Conservation (phyloP, 2,113 vertebrate species). For the Morphnarchus princeps region DNA sequence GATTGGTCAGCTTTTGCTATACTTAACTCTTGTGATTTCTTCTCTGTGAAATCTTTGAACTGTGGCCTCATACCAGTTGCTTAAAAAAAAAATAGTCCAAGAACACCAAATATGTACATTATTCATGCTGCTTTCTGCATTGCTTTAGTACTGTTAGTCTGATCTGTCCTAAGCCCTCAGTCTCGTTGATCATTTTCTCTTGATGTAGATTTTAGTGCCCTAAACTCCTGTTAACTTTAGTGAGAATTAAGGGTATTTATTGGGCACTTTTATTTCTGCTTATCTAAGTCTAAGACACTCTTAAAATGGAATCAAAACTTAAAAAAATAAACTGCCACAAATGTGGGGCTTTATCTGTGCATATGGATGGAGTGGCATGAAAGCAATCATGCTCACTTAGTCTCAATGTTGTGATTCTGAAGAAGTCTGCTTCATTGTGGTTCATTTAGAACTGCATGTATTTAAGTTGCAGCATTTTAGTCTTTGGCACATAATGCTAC, state of each 20-base stretch:
- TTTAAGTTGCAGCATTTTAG: neutral
- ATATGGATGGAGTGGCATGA: fast-evolving
- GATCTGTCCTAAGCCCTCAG: neutral
- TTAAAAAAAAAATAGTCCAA: neutral
- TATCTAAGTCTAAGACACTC: too few relatives aligned
- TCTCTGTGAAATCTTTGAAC: neutral
- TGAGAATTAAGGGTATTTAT: neutral
- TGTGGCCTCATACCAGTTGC: fast-evolving
- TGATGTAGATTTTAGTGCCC: neutral
- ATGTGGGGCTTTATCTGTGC: neutral
- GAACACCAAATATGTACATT: neutral
- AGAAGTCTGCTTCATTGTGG: neutral
- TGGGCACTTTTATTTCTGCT: neutral
- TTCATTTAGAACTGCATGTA: neutral
- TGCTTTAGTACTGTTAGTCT: neutral
- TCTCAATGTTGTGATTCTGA: neutral
- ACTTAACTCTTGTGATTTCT: neutral
- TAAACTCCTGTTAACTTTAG: neutral
- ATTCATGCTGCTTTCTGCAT: neutral
- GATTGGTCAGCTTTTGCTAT: neutral
- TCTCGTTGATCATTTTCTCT: neutral
- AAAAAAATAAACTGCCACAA: neutral
- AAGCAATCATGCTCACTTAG: neutral
- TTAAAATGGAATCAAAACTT: neutral
- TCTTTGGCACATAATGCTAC: neutral